Evolutionary conservation across 2,113 vertebrate genomes (phyloP).

Genomic region (Lepisosteus osseus): DNA sequence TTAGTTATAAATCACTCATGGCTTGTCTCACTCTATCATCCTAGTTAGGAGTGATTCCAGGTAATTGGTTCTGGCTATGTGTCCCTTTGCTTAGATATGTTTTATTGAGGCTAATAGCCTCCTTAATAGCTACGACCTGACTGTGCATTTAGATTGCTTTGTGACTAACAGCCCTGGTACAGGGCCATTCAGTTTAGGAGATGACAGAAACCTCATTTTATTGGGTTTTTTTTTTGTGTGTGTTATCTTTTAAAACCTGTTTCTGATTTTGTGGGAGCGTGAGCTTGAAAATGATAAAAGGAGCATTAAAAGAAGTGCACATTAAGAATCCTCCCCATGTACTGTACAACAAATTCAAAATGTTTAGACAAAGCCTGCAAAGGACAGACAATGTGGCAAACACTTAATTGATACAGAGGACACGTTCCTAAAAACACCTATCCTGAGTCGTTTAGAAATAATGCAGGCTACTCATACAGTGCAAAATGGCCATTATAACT

Average conservation of each 20-base stretch:
- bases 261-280: conserved; percentile 62
- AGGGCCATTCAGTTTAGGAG: conserved; percentile 65
- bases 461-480: no score
- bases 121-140: conserved; percentile 75
- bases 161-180: conserved; percentile 64
- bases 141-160: conserved; percentile 74
- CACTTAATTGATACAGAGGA: no score
- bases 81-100: conserved; percentile 25
- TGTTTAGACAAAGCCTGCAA: no score
- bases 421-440: no score
- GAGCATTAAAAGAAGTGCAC: neutral
- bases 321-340: neutral
- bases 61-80: conserved; percentile 34
- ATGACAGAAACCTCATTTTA: conserved; percentile 75
- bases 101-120: conserved; percentile 70
- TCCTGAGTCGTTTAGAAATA: no score
- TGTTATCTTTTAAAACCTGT: conserved; percentile 60
- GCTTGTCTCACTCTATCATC: conserved; percentile 18
- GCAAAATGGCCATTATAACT: no score
- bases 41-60: conserved; percentile 11
- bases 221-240: conserved; percentile 49
- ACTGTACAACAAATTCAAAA: neutral
- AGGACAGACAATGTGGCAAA: no score
- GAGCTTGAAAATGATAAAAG: conserved; percentile 57
- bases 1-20: conserved; percentile 21